These are phyloP conservation scores for Halocynthia roretzi DNA, from an alignment of 23 tunicate genomes.

Conservation along the genomic window DNA sequence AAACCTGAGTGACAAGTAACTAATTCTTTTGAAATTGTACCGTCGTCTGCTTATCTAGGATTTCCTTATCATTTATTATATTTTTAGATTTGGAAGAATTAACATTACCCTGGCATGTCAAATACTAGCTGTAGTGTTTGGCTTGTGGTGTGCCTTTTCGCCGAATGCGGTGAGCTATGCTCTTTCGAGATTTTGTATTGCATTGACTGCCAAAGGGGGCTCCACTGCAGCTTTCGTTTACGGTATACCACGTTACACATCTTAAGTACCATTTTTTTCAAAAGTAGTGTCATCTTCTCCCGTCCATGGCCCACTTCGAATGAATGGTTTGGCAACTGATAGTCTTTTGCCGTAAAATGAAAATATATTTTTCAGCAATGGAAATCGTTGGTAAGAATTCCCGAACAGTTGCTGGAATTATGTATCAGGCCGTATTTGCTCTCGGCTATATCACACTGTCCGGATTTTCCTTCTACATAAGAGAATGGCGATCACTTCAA, in stretches of 20 bases:
- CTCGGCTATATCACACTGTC: slow-evolving; percentile 86
- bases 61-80: no score
- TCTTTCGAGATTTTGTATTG: slow-evolving; percentile 45
- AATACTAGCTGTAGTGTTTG: slow-evolving; percentile 37
- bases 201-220: slow-evolving; percentile 65
- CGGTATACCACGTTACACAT: slow-evolving; percentile 9
- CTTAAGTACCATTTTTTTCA: no score
- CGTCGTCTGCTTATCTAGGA: no score
- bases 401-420: slow-evolving; percentile 67
- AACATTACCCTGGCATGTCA: slow-evolving; percentile 53
- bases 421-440: slow-evolving; percentile 72
- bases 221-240: slow-evolving; percentile 78
- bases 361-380: slow-evolving; percentile 38
- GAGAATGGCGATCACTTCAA: slow-evolving; percentile 70
- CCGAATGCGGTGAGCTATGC: slow-evolving; percentile 66
- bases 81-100: slow-evolving; percentile 43
- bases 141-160: slow-evolving; percentile 64
- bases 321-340: no score
- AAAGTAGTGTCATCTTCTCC: no score
- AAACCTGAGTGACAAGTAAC: slow-evolving; percentile 64
- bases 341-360: no score
- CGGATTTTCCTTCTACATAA: slow-evolving; percentile 52
- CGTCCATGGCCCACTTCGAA: no score
- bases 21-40: no score
- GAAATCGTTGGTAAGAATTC: slow-evolving; percentile 69